Evolutionary conservation across 2,888 invertebrate species (phyloP).

Genomic region (Baronia brevicornis): DNA sequence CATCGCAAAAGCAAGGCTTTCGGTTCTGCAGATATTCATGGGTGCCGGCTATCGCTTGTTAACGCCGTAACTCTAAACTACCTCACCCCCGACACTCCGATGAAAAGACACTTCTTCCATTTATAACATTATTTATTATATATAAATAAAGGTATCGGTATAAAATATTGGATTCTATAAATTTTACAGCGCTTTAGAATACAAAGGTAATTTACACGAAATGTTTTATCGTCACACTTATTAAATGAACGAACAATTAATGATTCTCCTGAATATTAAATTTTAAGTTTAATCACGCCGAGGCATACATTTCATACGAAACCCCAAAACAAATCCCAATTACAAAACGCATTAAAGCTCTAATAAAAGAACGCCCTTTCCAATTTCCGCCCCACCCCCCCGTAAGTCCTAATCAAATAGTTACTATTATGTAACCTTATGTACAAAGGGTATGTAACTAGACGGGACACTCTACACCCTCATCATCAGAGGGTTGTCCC

Average conservation of each 20-base stretch:
- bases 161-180: no score
- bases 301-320: constrained; percentile 33
- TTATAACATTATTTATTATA: no score
- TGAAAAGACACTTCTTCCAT: no score
- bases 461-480: constrained; percentile 38
- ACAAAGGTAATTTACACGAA: no score
- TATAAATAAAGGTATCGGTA: no score
- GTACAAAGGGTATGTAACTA: constrained; percentile 16
- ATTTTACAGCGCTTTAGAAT: no score
- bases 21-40: no score
- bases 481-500: constrained; percentile 34
- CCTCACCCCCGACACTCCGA: no score
- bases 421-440: constrained; percentile 45
- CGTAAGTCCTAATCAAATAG: constrained; percentile 63
- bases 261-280: constrained; percentile 27
- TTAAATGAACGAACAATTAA: constrained; percentile 12
- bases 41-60: no score
- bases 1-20: no score
- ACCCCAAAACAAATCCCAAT: constrained; percentile 51
- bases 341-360: constrained; percentile 49
- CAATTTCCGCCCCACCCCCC: constrained; percentile 22
- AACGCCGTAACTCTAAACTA: no score
- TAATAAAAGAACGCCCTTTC: constrained; percentile 33
- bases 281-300: constrained; percentile 30
- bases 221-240: constrained; percentile 9